Evolutionary conservation across 2,888 invertebrate species (phyloP), one percentile per base, ranked within the genome.

Genomic region (Chouioia cunea): DNA sequence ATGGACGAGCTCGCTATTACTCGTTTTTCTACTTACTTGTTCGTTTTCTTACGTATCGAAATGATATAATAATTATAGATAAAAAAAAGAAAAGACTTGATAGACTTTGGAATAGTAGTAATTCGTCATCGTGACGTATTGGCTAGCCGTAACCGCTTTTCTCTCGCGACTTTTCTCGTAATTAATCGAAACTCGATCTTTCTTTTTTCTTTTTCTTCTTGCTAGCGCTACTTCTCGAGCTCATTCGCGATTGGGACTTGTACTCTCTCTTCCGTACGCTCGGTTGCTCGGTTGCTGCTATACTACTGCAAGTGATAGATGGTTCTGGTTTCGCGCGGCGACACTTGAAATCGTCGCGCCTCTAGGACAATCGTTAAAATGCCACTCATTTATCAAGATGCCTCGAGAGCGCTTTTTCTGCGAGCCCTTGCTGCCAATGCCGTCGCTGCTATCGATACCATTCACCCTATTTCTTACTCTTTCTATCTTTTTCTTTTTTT

Each of bases 71-170:
- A 23, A 53, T 15, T 6, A 52, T n/a, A 4, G 48, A 10, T 18
- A 18, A 20, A 47, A 23, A 46, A n/a, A 47, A 15, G 23, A 47
- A 16, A n/a, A n/a, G 27, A 23, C 27, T 36, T 23, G 16, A 3
- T 16, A 56, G n/a, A n/a, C n/a, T n/a, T 27, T 16, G 16, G 23
- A 56, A 27, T 23, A 46, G 58, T 6, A 27, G 46, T 18, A 44
- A 46, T 58, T 58, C 46, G 58, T 58, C 58, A 58, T 46, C 46
- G 22, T 58, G 58, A 58, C 43, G 58, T 46, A 58, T 58, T 8
- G 57, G 22, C 16, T 36, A 16, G 46, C 58, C 47, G 50, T 52
- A 22, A 18, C 46, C 46, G 22, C 44, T 58, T 4, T 2, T 2
- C 27, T 27, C 36, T 36, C 36, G 36, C 59, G 36, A 10, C 36